A percentile compares a stretch with the other conserved stretches of the same genome.
These are phyloP conservation scores for Muraenolepis orangiensis DNA, from an alignment of 2,797 vertebrate species.

Conservation along the genomic window DNA sequence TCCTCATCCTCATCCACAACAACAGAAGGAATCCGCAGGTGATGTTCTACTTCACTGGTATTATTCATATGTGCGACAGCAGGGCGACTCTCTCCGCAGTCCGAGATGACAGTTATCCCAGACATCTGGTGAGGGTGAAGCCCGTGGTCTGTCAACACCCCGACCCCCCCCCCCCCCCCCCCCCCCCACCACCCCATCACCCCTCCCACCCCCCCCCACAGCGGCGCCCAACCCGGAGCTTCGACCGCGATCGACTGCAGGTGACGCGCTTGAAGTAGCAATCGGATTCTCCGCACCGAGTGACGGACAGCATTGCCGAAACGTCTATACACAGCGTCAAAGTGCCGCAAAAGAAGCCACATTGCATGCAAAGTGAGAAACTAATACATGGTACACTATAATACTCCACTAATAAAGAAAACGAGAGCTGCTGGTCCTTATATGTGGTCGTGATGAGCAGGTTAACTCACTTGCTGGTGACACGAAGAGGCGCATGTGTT, in stretches of 20 bases:
- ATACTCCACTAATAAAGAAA: no score
- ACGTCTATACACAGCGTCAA: background rate
- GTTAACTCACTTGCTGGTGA: no score
- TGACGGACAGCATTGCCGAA: background rate
- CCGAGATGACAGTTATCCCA: conserved; percentile 58
- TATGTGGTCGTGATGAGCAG: no score
- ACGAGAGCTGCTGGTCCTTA: no score
- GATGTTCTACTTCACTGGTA: conserved; percentile 62
- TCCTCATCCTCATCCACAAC: conserved; percentile 87
- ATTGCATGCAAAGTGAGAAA: no score
- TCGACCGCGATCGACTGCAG: background rate
- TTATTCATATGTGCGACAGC: conserved; percentile 67
- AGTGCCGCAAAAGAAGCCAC: no score
- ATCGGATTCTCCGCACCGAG: background rate
- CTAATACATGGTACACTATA: no score
- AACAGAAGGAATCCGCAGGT: conserved; percentile 35
- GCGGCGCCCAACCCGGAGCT: background rate
- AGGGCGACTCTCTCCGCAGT: conserved; percentile 75
- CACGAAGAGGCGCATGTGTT: no score
- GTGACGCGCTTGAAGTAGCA: background rate
- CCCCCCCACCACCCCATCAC: background rate
- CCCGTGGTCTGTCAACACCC: background rate
- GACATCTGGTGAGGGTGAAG: conserved; percentile 32
- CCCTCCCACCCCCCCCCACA: background rate
- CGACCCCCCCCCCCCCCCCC: conserved; percentile 3